A percentile compares a stretch with the other conserved stretches of the same genome.
Evolutionary conservation across 2,888 invertebrate genomes (phyloP).

Genomic region (Parthenolecanium corni): DNA sequence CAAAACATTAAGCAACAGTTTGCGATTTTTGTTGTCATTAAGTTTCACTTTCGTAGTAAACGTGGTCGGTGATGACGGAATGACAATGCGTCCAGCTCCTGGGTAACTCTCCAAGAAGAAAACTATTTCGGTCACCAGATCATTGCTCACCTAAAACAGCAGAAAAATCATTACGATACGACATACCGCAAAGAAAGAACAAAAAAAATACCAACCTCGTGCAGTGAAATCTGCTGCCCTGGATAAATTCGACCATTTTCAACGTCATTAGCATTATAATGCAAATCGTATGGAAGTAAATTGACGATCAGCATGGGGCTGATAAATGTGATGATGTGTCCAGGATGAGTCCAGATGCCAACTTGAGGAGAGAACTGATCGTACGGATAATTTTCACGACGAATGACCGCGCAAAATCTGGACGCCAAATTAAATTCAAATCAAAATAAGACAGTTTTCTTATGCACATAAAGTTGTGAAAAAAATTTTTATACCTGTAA

Average conservation of each 20-base stretch:
- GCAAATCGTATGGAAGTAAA: conserved; percentile 71
- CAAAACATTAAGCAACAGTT: conserved; percentile 61
- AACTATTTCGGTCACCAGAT: conserved; percentile 58
- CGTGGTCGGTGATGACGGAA: conserved; percentile 40
- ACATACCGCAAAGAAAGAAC: not conserved
- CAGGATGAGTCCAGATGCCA: conserved; percentile 51
- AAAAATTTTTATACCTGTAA: conserved; percentile 37
- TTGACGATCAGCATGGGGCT: conserved; percentile 77
- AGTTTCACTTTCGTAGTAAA: conserved; percentile 60
- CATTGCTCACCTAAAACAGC: conserved; percentile 46
- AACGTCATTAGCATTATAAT: conserved; percentile 45
- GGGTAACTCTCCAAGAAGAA: conserved; percentile 76
- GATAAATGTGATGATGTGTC: conserved; percentile 72
- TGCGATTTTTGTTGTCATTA: conserved; percentile 58
- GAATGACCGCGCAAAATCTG: conserved; percentile 68
- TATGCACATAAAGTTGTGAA: too few relatives aligned
- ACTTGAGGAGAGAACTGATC: conserved; percentile 44
- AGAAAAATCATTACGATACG: not conserved
- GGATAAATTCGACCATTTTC: conserved; percentile 40
- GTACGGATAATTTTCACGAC: conserved; percentile 66
- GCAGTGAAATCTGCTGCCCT: conserved; percentile 33
- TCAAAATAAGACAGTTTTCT: not conserved
- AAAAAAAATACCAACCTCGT: conserved; percentile 30
- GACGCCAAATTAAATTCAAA: conserved; percentile 17
- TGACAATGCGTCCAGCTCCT: conserved; percentile 51